Conservation (phyloP, 2,113 vertebrate species). For the Emydura subglobosa region DNA sequence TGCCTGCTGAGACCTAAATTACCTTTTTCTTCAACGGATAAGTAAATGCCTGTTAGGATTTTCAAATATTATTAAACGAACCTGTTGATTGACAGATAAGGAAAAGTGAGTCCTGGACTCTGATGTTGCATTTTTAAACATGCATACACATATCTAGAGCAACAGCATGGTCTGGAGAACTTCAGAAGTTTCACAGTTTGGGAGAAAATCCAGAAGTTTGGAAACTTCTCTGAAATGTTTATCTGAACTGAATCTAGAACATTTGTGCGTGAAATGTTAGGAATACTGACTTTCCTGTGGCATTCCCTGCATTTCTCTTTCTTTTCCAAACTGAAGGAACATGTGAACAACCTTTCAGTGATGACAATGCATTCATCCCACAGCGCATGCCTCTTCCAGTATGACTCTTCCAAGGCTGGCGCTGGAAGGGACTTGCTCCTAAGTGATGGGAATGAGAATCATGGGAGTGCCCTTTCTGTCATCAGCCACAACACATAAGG, state of each 20-base stretch:
- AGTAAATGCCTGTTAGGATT: conserved; percentile 67
- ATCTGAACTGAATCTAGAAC: neutral
- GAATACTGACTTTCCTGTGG: neutral
- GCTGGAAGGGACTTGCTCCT: conserved; percentile 40
- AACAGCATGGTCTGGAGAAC: neutral
- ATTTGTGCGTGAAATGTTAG: conserved; percentile 31
- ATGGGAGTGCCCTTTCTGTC: conserved; percentile 59
- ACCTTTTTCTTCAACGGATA: conserved; percentile 67
- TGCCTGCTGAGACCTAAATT: conserved; percentile 68
- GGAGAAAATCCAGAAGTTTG: neutral
- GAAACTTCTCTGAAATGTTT: neutral
- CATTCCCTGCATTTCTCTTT: neutral
- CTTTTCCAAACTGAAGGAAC: neutral
- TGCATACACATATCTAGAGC: neutral
- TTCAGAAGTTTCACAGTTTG: neutral
- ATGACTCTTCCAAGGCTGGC: conserved; percentile 32
- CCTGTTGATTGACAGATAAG: conserved; percentile 57
- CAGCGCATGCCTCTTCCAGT: neutral
- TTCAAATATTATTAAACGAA: conserved; percentile 62
- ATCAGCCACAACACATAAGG: neutral
- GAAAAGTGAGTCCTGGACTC: neutral
- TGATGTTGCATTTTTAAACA: neutral
- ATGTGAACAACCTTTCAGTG: neutral
- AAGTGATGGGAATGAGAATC: conserved; percentile 33
- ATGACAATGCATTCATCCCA: neutral